Evolutionary conservation across 2,888 invertebrate species (phyloP), one percentile per base, ranked within the genome.

Genomic region (Ophioninae sp.): DNA sequence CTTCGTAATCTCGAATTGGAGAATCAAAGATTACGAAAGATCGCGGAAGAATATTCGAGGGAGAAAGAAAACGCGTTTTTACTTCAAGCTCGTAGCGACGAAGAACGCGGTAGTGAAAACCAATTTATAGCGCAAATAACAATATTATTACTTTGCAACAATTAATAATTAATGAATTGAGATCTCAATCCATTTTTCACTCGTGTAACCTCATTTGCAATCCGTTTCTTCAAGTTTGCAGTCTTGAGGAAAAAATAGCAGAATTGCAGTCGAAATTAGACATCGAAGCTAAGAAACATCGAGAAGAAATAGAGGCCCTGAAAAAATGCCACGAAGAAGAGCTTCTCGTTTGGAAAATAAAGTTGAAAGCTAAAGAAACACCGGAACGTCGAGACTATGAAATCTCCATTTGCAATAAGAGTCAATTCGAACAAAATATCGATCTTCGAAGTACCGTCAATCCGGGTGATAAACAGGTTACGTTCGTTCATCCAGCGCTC

Each of bases 181-280:
- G 2, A 30, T 30, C 3, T 3, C 30, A 30, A 30, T 2, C 3
- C 30, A 30, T 30, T 30, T 30, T 30, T 30, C 30, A 30, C 30
- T 30, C 30, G 1, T 17, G 13, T 17, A 13, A 17, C 17, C 6
- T 30, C 13, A 73, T 44, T 9, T 23, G 23, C 1, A 20, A 63
- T 59, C 3, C 37, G 6, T 39, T 58, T 39, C 23, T 78, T 61
- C 17, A 39, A 90, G 90, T 86, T 30, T 59, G 20, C 2, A 78
- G 39, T 39, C 76, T 89, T 58, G 81, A 88, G 22, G 85, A 83
- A 0, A 84, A 89, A 23, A 2, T 87, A 3, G 76, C 83, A 13
- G 74, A 77, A n/a, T 23, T 87, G 20, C 85, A 72, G 20, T n/a
- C 73, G 3, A 73, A 85, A 61, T 23, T 88, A 8, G 20, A n/a